Percentiles rank a stretch among this genome's conserved stretches.
Conservation (phyloP, 1,140 invertebrate species). For the Copidosoma floridanum region DNA sequence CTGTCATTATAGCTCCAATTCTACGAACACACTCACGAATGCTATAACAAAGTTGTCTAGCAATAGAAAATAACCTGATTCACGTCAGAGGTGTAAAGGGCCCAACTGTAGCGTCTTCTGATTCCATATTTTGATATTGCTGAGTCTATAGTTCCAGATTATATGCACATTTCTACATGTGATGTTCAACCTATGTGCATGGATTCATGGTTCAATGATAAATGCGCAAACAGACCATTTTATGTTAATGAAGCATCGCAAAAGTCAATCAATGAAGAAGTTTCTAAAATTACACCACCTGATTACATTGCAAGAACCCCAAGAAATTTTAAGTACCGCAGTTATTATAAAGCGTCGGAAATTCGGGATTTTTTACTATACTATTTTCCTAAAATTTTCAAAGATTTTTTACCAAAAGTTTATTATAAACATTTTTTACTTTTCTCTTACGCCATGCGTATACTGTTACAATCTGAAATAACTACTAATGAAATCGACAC, state of each 20-base stretch:
- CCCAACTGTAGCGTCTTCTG: not conserved
- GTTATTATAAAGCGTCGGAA: conserved; percentile 18
- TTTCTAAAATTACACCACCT: conserved; percentile 10
- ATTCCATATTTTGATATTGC: conserved; percentile 1
- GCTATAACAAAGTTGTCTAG: not conserved
- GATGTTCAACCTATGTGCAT: not conserved
- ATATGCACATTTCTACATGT: not conserved
- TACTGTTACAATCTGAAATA: conserved; percentile 23
- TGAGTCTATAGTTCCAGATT: not conserved
- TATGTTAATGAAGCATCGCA: not conserved
- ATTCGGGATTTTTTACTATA: conserved; percentile 17
- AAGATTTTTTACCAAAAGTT: conserved; percentile 1
- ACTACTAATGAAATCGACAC: not conserved
- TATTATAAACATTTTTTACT: conserved; percentile 23
- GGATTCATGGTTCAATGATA: conserved; percentile 3
- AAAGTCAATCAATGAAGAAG: not conserved
- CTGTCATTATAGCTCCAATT: not conserved
- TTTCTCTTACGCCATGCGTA: not conserved
- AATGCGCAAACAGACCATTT: not conserved
- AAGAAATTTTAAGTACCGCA: conserved; percentile 1
- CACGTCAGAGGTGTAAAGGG: conserved; percentile 8
- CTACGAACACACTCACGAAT: not conserved
- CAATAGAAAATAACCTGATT: not conserved
- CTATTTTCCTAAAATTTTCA: conserved; percentile 15
- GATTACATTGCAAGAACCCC: conserved; percentile 11